phyloP scores from a whole-genome alignment of 2,797 vertebrate species.

The Paratrypauchen microcephalus region DNA sequence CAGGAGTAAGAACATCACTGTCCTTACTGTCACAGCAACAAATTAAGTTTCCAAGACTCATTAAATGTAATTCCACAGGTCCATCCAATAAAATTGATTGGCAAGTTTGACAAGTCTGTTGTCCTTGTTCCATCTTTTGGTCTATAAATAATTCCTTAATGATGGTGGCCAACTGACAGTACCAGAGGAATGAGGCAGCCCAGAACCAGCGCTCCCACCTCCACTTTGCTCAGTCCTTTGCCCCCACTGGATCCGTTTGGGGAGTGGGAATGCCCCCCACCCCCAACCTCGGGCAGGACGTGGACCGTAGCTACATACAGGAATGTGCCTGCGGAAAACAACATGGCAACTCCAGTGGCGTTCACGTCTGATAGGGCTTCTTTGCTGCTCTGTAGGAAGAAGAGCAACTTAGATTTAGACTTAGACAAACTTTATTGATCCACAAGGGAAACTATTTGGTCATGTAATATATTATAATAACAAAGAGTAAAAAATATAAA shows the following conservation, averaged over 20 bases:
- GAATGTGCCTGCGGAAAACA: conserved; percentile 98
- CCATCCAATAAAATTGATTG: conserved; percentile 18
- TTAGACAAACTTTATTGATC: too few relatives aligned
- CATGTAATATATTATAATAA: too few relatives aligned
- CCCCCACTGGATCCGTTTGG: conserved; percentile 77
- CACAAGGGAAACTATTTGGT: too few relatives aligned
- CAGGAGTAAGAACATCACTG: conserved; percentile 13
- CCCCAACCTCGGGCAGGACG: conserved; percentile 96
- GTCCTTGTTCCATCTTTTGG: conserved; percentile 1
- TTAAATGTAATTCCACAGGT: conserved; percentile 23
- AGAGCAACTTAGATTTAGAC: not conserved
- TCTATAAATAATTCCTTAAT: conserved; percentile 67
- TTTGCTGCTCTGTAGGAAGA: conserved; percentile 89
- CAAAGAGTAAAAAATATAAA: too few relatives aligned
- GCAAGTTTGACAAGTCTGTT: conserved; percentile 44
- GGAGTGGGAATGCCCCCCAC: conserved; percentile 89
- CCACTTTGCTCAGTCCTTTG: conserved; percentile 93
- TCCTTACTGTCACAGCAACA: conserved; percentile 12
- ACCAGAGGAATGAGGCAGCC: conserved; percentile 96
- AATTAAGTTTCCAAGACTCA: conserved; percentile 9
- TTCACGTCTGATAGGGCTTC: conserved; percentile 96
- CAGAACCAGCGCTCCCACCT: conserved; percentile 90
- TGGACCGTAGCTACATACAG: conserved; percentile 98
- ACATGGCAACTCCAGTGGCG: conserved; percentile 97
- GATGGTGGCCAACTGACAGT: conserved; percentile 94